Evolutionary conservation across 2,888 invertebrate species (phyloP).

Genomic region (Halictus ligatus): DNA sequence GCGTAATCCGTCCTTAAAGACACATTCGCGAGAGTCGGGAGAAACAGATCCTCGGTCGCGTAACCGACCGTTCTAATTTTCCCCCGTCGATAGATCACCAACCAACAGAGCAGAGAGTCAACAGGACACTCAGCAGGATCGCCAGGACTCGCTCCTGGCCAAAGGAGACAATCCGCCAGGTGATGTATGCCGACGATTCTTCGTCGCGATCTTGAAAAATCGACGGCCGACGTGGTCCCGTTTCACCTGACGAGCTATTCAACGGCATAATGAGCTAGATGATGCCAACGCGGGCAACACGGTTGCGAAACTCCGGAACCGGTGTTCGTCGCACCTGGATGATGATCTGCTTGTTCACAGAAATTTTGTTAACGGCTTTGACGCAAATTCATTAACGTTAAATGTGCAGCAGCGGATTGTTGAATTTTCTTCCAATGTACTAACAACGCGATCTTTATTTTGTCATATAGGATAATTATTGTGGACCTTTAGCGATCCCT

Average conservation of each 20-base stretch:
- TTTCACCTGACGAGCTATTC: conserved; percentile 61
- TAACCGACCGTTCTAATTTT: conserved; percentile 65
- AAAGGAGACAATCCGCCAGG: conserved; percentile 47
- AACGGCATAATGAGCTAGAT: conserved; percentile 52
- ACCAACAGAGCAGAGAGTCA: not conserved
- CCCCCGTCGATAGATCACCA: conserved; percentile 37
- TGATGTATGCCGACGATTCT: conserved; percentile 58
- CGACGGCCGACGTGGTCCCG: conserved; percentile 25
- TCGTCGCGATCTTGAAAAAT: conserved; percentile 66
- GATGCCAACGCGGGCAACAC: conserved; percentile 49
- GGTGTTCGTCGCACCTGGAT: conserved; percentile 3
- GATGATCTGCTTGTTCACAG: not conserved
- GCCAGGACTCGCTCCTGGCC: conserved; percentile 14
- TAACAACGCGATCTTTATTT: not conserved
- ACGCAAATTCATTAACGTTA: not conserved
- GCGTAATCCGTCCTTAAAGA: conserved; percentile 75
- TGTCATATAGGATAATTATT: not conserved
- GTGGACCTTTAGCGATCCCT: not conserved
- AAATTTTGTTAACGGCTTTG: not conserved
- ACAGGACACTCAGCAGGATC: not conserved
- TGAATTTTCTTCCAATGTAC: not conserved
- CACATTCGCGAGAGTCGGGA: conserved; percentile 20
- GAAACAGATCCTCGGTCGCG: conserved; percentile 50
- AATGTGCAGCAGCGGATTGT: too few relatives aligned
- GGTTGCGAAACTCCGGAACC: conserved; percentile 47